phyloP scores from a whole-genome alignment of 2,797 vertebrate species.

The Amazona ochrocephala region DNA sequence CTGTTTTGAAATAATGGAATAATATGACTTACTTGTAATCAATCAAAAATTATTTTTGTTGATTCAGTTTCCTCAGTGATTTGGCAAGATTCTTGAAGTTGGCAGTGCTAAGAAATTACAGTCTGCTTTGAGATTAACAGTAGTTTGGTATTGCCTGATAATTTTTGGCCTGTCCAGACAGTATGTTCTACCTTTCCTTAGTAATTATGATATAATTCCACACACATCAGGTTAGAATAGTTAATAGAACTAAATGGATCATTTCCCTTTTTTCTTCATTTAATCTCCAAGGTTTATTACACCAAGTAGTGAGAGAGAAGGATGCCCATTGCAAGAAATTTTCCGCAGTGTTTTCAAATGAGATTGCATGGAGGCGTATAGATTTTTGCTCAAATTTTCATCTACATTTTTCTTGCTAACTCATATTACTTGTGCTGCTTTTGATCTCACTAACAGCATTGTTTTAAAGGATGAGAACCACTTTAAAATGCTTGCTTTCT shows the following conservation, averaged over 20 bases:
- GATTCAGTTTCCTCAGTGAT: constrained; percentile 60
- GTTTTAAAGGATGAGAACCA: background rate
- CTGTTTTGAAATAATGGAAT: constrained; percentile 60
- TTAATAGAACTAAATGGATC: constrained; percentile 58
- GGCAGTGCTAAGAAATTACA: constrained; percentile 26
- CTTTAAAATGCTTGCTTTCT: background rate
- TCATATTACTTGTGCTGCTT: constrained; percentile 14
- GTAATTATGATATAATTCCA: constrained; percentile 53
- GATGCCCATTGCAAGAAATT: background rate
- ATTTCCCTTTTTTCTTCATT: constrained; percentile 57
- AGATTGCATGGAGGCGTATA: constrained; percentile 36
- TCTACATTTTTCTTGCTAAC: constrained; percentile 28
- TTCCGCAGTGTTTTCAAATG: constrained; percentile 45
- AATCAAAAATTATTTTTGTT: constrained; percentile 71
- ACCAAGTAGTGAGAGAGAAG: background rate
- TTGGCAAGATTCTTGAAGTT: constrained; percentile 53
- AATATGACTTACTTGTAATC: constrained; percentile 52
- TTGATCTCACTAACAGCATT: background rate
- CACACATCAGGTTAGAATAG: constrained; percentile 50
- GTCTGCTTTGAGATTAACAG: constrained; percentile 22
- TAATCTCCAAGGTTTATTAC: constrained; percentile 63
- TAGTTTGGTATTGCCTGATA: constrained; percentile 5
- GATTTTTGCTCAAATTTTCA: constrained; percentile 52
- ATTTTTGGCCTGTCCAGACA: constrained; percentile 15
- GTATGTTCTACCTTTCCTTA: constrained; percentile 35